Percentiles rank a stretch among this genome's conserved stretches.
These are phyloP conservation scores for Pampusana beccarii DNA, from an alignment of 2,113 vertebrate genomes.

Conservation along the genomic window DNA sequence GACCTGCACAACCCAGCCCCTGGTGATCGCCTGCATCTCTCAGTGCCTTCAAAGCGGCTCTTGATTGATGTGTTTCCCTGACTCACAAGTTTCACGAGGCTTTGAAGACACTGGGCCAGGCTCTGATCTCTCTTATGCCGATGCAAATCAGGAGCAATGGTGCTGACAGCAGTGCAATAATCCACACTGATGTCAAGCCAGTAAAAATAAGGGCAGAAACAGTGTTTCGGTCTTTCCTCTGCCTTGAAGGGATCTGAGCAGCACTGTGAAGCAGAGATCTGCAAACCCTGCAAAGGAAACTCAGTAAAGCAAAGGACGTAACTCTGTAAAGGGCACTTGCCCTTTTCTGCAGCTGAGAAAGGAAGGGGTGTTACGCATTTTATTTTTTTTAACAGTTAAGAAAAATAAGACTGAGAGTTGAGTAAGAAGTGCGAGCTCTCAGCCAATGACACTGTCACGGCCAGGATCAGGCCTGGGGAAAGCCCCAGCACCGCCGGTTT, in stretches of 20 bases:
- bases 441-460: neutral
- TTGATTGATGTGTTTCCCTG: constrained; percentile 67
- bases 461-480: neutral
- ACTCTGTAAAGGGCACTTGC: neutral
- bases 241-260: constrained; percentile 37
- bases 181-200: constrained; percentile 63
- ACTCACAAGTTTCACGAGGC: constrained; percentile 50
- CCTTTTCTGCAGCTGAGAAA: neutral
- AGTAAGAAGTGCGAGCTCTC: neutral
- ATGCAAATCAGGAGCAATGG: constrained; percentile 67
- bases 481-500: neutral
- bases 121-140: constrained; percentile 55
- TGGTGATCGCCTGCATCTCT: constrained; percentile 19
- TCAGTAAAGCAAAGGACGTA: neutral
- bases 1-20: constrained; percentile 46
- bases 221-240: neutral
- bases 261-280: neutral
- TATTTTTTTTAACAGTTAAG: neutral
- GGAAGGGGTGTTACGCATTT: neutral
- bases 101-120: constrained; percentile 55
- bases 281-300: neutral
- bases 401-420: neutral
- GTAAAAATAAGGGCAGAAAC: constrained; percentile 57
- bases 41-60: constrained; percentile 51
- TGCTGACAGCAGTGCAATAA: constrained; percentile 60